Evolutionary conservation across 2,113 vertebrate genomes (phyloP).

Genomic region (Corythoichthys intestinalis): DNA sequence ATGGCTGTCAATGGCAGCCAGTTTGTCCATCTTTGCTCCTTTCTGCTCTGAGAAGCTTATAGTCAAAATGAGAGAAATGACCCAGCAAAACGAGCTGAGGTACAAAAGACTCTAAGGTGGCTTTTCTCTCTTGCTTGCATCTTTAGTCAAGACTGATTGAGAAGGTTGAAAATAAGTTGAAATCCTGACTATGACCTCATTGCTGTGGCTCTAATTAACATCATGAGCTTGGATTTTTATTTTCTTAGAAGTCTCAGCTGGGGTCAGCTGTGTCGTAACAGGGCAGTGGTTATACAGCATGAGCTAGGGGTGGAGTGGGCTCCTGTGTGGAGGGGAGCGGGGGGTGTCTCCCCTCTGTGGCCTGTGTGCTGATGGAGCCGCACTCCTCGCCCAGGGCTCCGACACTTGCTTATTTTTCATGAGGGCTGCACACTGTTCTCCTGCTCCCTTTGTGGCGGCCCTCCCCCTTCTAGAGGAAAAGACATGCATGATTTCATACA

Average conservation of each 20-base stretch:
- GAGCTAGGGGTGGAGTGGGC: slow-evolving; percentile 50
- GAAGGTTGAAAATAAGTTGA: slow-evolving; percentile 36
- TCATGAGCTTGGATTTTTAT: slow-evolving; percentile 50
- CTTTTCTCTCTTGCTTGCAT: slow-evolving; percentile 25
- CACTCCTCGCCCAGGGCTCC: slow-evolving; percentile 66
- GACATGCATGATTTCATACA: slow-evolving; percentile 78
- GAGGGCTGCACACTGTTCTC: slow-evolving; percentile 65
- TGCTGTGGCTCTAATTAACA: slow-evolving; percentile 62
- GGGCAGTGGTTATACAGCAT: slow-evolving; percentile 57
- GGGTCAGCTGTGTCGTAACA: slow-evolving; percentile 57
- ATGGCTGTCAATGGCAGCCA: too few relatives aligned
- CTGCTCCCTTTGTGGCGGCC: slow-evolving; percentile 71
- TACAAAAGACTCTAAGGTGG: slow-evolving; percentile 25
- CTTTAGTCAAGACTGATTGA: slow-evolving; percentile 37
- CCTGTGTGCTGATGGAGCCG: slow-evolving; percentile 58
- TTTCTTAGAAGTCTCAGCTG: slow-evolving; percentile 46
- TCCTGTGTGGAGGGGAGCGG: slow-evolving; percentile 42
- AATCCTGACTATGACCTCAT: slow-evolving; percentile 44
- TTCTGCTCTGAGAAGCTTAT: slow-evolving; percentile 60
- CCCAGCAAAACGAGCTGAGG: slow-evolving; percentile 32
- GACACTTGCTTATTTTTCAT: slow-evolving; percentile 71
- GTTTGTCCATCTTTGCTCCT: slow-evolving; percentile 7
- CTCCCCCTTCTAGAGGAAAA: slow-evolving; percentile 53
- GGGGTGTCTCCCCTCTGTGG: slow-evolving; percentile 51
- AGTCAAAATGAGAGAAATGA: slow-evolving; percentile 62